phyloP scores from a whole-genome alignment of 2,797 vertebrate genomes.

The Trachops cirrhosus region DNA sequence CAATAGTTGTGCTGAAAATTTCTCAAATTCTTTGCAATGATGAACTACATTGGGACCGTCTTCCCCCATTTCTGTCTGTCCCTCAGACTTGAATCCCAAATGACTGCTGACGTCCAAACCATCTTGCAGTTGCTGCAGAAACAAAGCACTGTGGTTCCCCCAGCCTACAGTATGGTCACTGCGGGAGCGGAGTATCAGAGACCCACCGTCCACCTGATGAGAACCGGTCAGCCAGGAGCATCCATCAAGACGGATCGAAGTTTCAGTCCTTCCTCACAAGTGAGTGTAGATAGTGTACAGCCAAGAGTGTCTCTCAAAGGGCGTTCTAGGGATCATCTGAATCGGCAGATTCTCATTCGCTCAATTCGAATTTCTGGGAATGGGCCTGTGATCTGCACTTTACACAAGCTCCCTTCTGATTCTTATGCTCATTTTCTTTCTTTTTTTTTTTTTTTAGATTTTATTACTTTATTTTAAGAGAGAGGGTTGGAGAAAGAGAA shows the following conservation, averaged over 20 bases:
- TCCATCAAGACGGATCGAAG: constrained; percentile 87
- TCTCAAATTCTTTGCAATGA: not conserved
- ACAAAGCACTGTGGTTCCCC: constrained; percentile 91
- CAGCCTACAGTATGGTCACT: constrained; percentile 95
- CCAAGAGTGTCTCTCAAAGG: not conserved
- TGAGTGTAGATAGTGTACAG: constrained; percentile 43
- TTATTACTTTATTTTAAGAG: no score
- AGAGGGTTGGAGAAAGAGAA: no score
- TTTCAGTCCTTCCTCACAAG: constrained; percentile 88
- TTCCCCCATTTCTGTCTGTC: constrained; percentile 49
- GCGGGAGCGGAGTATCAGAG: constrained; percentile 89
- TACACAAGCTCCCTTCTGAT: not conserved
- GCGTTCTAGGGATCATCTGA: not conserved
- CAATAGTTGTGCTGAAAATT: not conserved
- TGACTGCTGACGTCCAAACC: constrained; percentile 95
- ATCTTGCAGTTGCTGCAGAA: constrained; percentile 96
- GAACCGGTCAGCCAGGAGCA: constrained; percentile 84
- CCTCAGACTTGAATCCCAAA: constrained; percentile 94
- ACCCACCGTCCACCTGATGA: constrained; percentile 80
- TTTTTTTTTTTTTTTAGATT: no score
- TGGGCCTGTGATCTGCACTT: not conserved
- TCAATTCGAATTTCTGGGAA: not conserved
- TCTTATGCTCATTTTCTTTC: not conserved
- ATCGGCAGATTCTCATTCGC: not conserved
- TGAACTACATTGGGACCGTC: not conserved